Conservation (phyloP, 2,888 invertebrate genomes). For the Anthophora plumipes region DNA sequence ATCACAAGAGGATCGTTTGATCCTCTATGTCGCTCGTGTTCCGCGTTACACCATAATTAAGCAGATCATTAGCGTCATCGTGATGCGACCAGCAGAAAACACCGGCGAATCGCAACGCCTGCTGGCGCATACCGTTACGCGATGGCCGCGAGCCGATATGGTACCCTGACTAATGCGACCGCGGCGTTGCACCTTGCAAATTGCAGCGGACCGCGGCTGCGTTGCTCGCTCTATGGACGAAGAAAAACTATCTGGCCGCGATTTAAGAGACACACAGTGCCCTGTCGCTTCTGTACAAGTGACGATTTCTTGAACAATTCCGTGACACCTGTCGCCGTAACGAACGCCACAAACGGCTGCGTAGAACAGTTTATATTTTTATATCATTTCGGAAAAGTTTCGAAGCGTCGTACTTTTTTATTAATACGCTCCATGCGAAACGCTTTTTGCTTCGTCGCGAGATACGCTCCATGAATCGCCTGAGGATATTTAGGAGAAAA, state of each 20-base stretch:
- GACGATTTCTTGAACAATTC: slow-evolving; percentile 67
- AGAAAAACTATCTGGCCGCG: slow-evolving; percentile 75
- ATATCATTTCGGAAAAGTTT: slow-evolving; percentile 4
- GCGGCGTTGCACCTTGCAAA: slow-evolving; percentile 83
- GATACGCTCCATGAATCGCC: background rate
- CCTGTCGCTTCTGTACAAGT: slow-evolving; percentile 39
- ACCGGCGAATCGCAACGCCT: slow-evolving; percentile 76
- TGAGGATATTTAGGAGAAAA: slow-evolving; percentile 1
- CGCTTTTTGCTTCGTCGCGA: background rate
- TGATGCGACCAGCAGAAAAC: slow-evolving; percentile 61
- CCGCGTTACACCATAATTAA: slow-evolving; percentile 81
- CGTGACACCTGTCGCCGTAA: slow-evolving; percentile 66
- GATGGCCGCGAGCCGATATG: slow-evolving; percentile 82
- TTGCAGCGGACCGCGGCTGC: slow-evolving; percentile 74
- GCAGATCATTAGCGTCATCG: slow-evolving; percentile 83
- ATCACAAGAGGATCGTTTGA: slow-evolving; percentile 38
- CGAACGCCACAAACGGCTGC: slow-evolving; percentile 1
- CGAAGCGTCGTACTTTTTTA: slow-evolving; percentile 13
- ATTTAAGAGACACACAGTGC: slow-evolving; percentile 74
- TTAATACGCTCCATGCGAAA: slow-evolving; percentile 2
- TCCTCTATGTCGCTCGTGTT: slow-evolving; percentile 32
- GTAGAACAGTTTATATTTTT: background rate
- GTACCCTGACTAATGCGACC: slow-evolving; percentile 83
- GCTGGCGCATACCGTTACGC: slow-evolving; percentile 82
- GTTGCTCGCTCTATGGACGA: slow-evolving; percentile 41